Evolutionary conservation across 2,888 invertebrate genomes (phyloP), one percentile per base, ranked within the genome.

Genomic region (Tenodera sinensis): DNA sequence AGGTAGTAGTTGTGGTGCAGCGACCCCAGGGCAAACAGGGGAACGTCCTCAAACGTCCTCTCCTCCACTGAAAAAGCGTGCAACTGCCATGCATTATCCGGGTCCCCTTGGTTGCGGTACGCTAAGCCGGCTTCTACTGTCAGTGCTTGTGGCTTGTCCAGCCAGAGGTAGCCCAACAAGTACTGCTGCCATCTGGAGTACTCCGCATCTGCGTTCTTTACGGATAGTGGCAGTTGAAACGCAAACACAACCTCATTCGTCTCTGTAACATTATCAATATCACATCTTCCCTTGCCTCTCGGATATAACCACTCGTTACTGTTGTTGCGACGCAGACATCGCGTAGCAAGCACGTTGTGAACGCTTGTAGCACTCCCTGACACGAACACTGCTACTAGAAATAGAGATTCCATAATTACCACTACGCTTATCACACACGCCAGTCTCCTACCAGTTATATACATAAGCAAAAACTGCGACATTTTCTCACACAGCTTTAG

Each of bases 111-210:
- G 93, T 98, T 97, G 90, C 97, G 95, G 93, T 98, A 98, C 0
- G 97, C 99, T 83, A 98, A 93, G 81, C 97, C 95, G 28, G 97
- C 96, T 92, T 98, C 97, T 89, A 98, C 94, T 9, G 97, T 97
- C 28, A 98, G 93, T 90, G 88, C 88, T 27, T 7, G 15, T 27
- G 86, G 71, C 89, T 99, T 96, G 91, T 99, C 98, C 71, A 98
- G 94, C 93, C 97, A 97, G 28, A 99, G 93, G 28, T 99, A 97
- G 3, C 98, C 98, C 89, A 99, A 97, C 90, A 99, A 94, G 94
- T 98, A 98, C 93, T 99, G 99, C 93, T 99, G 99, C 99, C 99
- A 99, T 91, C 99, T 95, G 0, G 98, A 98, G 94, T 98, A 99
- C 93, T 98, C 98, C 90, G 98, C 93, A 28, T 95, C 94, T 90